Evolutionary conservation across 2,113 vertebrate species (phyloP).

Genomic region (Sebastes schlegelii): DNA sequence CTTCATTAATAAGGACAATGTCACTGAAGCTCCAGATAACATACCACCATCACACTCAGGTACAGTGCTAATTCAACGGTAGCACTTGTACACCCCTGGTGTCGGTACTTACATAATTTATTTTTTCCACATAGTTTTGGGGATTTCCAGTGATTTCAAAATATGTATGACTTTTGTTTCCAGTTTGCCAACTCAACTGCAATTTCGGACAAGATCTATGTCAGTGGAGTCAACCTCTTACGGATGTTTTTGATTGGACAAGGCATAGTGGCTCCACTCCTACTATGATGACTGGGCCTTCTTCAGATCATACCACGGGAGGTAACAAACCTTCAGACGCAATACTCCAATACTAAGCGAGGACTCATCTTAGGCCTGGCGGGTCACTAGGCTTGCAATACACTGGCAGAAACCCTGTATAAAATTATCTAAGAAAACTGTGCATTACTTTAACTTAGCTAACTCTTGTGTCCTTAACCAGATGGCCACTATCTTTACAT

Average conservation of each 20-base stretch:
- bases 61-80: constrained; percentile 3
- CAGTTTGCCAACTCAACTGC: constrained; percentile 56
- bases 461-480: constrained; percentile 25
- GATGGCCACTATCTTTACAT: constrained; percentile 87
- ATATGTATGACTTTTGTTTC: constrained; percentile 1
- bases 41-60: constrained; percentile 6
- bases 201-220: constrained; percentile 59
- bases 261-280: constrained; percentile 48
- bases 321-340: constrained; percentile 27
- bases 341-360: too few species aligned
- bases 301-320: constrained; percentile 72
- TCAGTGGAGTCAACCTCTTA: constrained; percentile 50
- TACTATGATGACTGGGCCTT: constrained; percentile 48
- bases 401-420: neutral
- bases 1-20: neutral
- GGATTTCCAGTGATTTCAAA: neutral
- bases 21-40: constrained; percentile 1
- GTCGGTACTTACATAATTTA: neutral
- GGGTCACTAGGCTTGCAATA: neutral
- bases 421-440: neutral
- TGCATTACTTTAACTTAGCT: neutral
- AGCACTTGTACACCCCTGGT: neutral
- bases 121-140: neutral
- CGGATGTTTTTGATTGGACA: constrained; percentile 68
- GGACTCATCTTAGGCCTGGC: too few species aligned